A percentile compares a stretch with the other conserved stretches of the same genome.
phyloP scores from a whole-genome alignment of 2,888 invertebrate species.

The Habrosyne pyritoides region DNA sequence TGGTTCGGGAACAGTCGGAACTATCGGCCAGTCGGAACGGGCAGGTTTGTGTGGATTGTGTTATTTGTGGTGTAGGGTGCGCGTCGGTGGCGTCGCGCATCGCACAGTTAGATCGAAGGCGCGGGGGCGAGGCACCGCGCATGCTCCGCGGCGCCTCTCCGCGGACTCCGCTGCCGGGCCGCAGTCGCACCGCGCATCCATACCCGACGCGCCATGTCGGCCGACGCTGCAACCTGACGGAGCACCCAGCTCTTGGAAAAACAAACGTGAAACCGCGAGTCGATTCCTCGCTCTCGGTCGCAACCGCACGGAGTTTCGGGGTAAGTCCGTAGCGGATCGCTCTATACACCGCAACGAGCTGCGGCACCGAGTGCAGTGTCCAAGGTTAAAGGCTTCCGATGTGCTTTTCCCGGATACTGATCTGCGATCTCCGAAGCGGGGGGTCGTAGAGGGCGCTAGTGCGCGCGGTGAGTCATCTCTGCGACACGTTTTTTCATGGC shows the following conservation, averaged over 20 bases:
- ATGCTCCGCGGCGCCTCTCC: slow-evolving; percentile 56
- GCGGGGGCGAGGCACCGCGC: slow-evolving; percentile 54
- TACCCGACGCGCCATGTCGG: slow-evolving; percentile 73
- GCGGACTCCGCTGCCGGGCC: slow-evolving; percentile 61
- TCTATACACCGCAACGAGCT: slow-evolving; percentile 27
- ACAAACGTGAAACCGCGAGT: slow-evolving; percentile 58
- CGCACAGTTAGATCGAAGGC: slow-evolving; percentile 76
- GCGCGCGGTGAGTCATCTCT: slow-evolving; percentile 79
- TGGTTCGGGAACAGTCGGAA: slow-evolving; percentile 48
- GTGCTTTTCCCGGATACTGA: slow-evolving; percentile 58
- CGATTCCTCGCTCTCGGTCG: slow-evolving; percentile 44
- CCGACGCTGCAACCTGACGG: slow-evolving; percentile 73
- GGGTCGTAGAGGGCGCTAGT: slow-evolving; percentile 72
- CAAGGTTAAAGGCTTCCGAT: slow-evolving; percentile 55
- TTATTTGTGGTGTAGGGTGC: slow-evolving; percentile 75
- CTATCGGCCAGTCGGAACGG: slow-evolving; percentile 53
- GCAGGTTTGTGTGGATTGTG: slow-evolving; percentile 67
- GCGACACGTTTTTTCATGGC: slow-evolving; percentile 80
- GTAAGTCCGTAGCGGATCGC: slow-evolving; percentile 65
- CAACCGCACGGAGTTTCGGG: slow-evolving; percentile 61
- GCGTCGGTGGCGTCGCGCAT: slow-evolving; percentile 64
- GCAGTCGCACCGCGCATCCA: slow-evolving; percentile 76
- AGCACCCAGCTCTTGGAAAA: slow-evolving; percentile 65
- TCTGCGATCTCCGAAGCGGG: slow-evolving; percentile 42
- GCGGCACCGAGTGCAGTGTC: slow-evolving; percentile 50